phyloP scores from a whole-genome alignment of 1,140 invertebrate genomes.

The Drosophila varians region DNA sequence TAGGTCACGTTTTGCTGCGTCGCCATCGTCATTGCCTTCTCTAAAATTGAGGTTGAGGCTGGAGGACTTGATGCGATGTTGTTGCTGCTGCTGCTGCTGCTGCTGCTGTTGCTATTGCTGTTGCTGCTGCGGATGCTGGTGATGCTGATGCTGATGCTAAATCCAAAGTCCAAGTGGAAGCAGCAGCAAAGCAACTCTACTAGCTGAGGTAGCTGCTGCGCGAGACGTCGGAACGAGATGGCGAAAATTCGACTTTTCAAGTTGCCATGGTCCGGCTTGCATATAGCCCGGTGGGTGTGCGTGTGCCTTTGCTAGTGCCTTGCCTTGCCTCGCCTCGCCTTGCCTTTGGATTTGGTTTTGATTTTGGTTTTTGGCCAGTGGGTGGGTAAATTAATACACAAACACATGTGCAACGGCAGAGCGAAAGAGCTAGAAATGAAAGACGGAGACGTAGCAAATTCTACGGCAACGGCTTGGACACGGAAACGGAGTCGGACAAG shows the following conservation, averaged over 20 bases:
- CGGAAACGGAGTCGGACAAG: background rate
- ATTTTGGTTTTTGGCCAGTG: conserved; percentile 31
- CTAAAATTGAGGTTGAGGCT: conserved; percentile 50
- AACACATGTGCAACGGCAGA: conserved; percentile 64
- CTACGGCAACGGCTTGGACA: background rate
- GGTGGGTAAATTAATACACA: conserved; percentile 78
- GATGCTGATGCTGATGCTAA: conserved; percentile 14
- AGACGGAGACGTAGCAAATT: conserved; percentile 16
- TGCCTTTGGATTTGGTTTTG: background rate
- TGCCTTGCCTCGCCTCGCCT: too few species aligned
- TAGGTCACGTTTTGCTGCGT: conserved; percentile 79
- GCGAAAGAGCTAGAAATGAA: conserved; percentile 42
- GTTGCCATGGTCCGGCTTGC: conserved; percentile 68
- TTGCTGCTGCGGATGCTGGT: background rate
- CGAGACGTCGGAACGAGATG: conserved; percentile 69
- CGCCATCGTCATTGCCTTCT: conserved; percentile 47
- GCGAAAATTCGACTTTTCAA: conserved; percentile 81
- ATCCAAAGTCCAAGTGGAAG: conserved; percentile 55
- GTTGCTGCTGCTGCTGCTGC: conserved; percentile 3
- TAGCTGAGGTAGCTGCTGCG: conserved; percentile 54
- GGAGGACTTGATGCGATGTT: conserved; percentile 7
- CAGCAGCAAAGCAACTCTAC: conserved; percentile 32
- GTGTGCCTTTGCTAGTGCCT: conserved; percentile 1
- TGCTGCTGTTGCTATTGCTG: conserved; percentile 9
- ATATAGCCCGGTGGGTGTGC: conserved; percentile 32